Conservation (phyloP, 1,140 invertebrate species). For the Formica exsecta region DNA sequence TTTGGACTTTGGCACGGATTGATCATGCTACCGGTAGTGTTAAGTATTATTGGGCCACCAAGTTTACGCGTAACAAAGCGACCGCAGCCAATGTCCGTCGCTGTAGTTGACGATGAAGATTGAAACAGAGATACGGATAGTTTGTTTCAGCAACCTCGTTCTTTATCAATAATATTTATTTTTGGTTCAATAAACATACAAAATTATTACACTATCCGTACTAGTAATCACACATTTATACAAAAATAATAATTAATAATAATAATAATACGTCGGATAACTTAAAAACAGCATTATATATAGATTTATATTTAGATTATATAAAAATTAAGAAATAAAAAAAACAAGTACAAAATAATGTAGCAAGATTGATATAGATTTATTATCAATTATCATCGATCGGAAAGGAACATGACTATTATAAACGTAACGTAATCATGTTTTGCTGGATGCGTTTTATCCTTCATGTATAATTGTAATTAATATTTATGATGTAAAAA, state of each 20-base stretch:
- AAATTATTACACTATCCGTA: constrained; percentile 87
- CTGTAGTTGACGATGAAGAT: constrained; percentile 14
- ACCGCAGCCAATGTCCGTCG: background rate
- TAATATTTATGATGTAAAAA: constrained; percentile 82
- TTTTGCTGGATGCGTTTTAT: constrained; percentile 78
- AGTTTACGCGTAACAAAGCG: constrained; percentile 66
- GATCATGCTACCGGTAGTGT: constrained; percentile 91
- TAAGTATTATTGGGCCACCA: constrained; percentile 90
- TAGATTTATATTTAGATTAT: constrained; percentile 80
- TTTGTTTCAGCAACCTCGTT: constrained; percentile 57
- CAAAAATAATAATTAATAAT: constrained; percentile 83
- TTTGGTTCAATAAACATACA: constrained; percentile 87
- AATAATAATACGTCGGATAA: constrained; percentile 78
- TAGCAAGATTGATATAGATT: constrained; percentile 77
- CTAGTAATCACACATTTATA: constrained; percentile 87
- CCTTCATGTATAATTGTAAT: constrained; percentile 80
- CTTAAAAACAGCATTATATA: constrained; percentile 80
- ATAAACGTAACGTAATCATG: constrained; percentile 82
- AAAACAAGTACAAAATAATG: constrained; percentile 84
- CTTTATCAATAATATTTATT: constrained; percentile 87
- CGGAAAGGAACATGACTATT: constrained; percentile 83
- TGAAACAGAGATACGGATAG: constrained; percentile 71
- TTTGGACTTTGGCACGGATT: constrained; percentile 93
- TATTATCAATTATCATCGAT: constrained; percentile 78
- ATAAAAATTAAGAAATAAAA: constrained; percentile 81